Conservation (phyloP, 2,797 vertebrate genomes). For the Siniperca scherzeri region DNA sequence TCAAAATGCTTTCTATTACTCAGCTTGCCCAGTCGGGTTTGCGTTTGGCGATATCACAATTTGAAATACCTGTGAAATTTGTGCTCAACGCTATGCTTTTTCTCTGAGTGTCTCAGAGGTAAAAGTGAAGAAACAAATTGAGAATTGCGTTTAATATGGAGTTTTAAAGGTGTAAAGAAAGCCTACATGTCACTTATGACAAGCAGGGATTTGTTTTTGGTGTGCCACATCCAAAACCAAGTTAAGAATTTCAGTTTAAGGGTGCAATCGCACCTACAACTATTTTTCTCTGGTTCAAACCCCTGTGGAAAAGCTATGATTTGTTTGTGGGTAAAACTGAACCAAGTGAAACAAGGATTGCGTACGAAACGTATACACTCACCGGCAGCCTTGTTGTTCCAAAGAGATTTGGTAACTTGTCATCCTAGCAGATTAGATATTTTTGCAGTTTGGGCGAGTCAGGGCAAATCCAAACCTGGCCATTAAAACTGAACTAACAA, state of each 20-base stretch:
- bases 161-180: not conserved
- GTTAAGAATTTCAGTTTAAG: not conserved
- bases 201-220: not conserved
- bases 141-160: not conserved
- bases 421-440: not conserved
- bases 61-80: not conserved
- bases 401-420: not conserved
- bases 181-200: not conserved
- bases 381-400: not conserved
- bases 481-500: not conserved
- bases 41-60: not conserved
- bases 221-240: not conserved
- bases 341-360: not conserved
- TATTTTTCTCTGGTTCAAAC: not conserved
- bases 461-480: not conserved
- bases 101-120: not conserved
- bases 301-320: not conserved
- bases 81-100: not conserved
- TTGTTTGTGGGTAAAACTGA: not conserved
- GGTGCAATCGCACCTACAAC: not conserved
- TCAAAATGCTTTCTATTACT: conserved; percentile 22
- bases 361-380: not conserved
- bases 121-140: not conserved
- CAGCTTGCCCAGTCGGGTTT: not conserved
- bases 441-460: not conserved